A percentile compares a stretch with the other conserved stretches of the same genome.
Evolutionary conservation across 2,888 invertebrate species (phyloP).

Genomic region (Drosophila conformis): DNA sequence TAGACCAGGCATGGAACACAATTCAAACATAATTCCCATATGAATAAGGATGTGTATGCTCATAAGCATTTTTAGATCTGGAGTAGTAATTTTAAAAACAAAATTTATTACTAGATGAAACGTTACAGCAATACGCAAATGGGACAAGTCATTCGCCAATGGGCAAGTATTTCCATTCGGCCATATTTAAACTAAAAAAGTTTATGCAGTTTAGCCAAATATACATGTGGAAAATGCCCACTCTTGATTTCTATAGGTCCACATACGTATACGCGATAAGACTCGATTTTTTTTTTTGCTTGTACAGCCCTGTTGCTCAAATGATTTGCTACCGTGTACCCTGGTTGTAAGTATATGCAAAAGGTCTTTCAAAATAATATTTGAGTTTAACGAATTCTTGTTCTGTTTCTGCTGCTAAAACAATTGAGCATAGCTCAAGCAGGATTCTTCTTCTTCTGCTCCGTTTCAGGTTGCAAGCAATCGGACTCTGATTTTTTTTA

Average conservation of each 20-base stretch:
- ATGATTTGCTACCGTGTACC: neutral
- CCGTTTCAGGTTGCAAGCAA: constrained; percentile 3
- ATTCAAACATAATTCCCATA: too few relatives aligned
- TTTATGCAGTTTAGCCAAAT: neutral
- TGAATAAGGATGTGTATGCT: neutral
- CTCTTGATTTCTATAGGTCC: accelerated
- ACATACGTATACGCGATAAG: constrained; percentile 5
- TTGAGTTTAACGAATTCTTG: constrained; percentile 17
- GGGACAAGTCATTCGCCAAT: constrained; percentile 20
- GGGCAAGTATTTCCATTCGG: constrained; percentile 37
- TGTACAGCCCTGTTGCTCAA: neutral
- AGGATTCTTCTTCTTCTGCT: neutral
- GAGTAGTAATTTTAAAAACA: neutral
- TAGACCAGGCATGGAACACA: neutral
- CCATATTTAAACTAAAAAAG: constrained; percentile 40
- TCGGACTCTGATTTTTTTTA: neutral
- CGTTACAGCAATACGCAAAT: constrained; percentile 19
- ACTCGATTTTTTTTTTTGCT: neutral
- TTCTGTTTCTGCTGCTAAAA: accelerated
- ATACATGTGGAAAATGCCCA: neutral
- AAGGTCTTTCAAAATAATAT: neutral
- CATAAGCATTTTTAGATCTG: constrained; percentile 26
- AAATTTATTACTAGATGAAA: too few relatives aligned
- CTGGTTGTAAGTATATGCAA: constrained; percentile 23
- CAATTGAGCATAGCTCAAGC: constrained; percentile 3